phyloP scores from a whole-genome alignment of 2,797 vertebrate genomes.

The Tenualosa thibaudeaui region DNA sequence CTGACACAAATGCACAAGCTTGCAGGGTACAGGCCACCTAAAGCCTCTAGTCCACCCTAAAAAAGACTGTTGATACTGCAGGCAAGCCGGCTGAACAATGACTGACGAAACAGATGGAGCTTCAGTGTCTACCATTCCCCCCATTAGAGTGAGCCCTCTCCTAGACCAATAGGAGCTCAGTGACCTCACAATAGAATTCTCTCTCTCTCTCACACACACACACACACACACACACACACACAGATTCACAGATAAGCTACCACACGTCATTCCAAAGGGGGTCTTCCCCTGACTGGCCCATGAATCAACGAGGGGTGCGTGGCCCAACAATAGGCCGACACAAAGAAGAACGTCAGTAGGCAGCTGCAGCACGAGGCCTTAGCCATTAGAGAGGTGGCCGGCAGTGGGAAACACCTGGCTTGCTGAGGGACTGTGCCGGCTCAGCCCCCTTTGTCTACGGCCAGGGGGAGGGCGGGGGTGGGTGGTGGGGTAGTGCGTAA shows the following conservation, averaged over 20 bases:
- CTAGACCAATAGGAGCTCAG: conserved; percentile 63
- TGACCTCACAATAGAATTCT: conserved; percentile 58
- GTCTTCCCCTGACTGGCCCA: conserved; percentile 68
- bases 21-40: conserved; percentile 36
- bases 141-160: conserved; percentile 57
- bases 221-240: conserved; percentile 45
- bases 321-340: conserved; percentile 67
- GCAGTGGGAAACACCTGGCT: conserved; percentile 73
- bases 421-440: conserved; percentile 60
- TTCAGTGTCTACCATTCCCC: conserved; percentile 71
- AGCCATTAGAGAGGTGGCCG: conserved; percentile 59
- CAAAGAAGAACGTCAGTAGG: conserved; percentile 72
- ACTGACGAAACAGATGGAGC: conserved; percentile 75
- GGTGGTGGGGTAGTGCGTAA: conserved; percentile 35
- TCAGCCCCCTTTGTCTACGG: conserved; percentile 67
- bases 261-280: conserved; percentile 61
- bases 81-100: conserved; percentile 70
- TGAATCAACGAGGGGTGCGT: conserved; percentile 73
- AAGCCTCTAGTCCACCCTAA: conserved; percentile 12
- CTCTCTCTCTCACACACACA: conserved; percentile 28
- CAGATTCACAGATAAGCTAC: conserved; percentile 49
- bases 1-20: conserved; percentile 26
- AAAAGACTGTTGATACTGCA: conserved; percentile 32
- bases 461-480: conserved; percentile 24
- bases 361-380: conserved; percentile 73